phyloP scores from a whole-genome alignment of 2,888 invertebrate genomes.

The Tetragnatha montana region DNA sequence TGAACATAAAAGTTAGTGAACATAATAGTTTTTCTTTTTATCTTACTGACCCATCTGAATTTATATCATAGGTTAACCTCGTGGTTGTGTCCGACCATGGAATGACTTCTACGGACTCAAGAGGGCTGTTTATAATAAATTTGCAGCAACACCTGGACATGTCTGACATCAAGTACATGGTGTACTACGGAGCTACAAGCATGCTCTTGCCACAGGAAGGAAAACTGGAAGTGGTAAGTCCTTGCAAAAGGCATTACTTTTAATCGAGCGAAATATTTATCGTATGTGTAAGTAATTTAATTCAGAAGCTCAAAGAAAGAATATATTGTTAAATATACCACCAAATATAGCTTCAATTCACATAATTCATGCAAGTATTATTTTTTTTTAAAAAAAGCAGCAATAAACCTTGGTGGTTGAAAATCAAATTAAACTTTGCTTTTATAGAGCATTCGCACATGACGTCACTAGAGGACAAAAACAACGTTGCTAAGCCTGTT shows the following conservation, averaged over 20 bases:
- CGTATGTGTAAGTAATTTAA: too few relatives aligned
- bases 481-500: too few relatives aligned
- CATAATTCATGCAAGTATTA: too few relatives aligned
- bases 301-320: too few relatives aligned
- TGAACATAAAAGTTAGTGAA: not conserved
- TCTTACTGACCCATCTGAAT: not conserved
- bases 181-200: conserved; percentile 71
- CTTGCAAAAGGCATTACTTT: not conserved
- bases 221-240: conserved; percentile 66
- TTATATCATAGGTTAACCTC: conserved; percentile 74
- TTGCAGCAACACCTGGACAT: conserved; percentile 74
- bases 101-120: conserved; percentile 75
- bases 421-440: too few relatives aligned
- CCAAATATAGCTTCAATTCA: too few relatives aligned
- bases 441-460: too few relatives aligned
- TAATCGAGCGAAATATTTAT: too few relatives aligned
- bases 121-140: conserved; percentile 73
- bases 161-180: conserved; percentile 62
- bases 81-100: conserved; percentile 76
- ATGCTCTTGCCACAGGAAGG: conserved; percentile 71
- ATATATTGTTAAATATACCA: too few relatives aligned
- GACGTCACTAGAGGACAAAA: too few relatives aligned
- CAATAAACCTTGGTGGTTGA: too few relatives aligned
- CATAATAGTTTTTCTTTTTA: not conserved
- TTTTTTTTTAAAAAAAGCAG: too few relatives aligned